Base-by-base conservation (phyloP, 2,888 invertebrate species). In the Dasysyrphus tricinctus region DNA sequence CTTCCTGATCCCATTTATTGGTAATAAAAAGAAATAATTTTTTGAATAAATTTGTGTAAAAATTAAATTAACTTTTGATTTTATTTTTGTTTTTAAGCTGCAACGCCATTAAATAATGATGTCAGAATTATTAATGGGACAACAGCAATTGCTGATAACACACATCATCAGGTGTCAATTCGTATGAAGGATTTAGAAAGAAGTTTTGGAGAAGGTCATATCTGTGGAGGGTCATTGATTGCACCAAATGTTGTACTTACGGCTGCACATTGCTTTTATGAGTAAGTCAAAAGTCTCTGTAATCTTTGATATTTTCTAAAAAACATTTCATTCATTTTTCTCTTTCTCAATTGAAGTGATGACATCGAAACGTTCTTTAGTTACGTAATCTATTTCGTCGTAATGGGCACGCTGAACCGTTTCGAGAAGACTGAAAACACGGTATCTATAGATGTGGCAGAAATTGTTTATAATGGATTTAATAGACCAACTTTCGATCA, bases 201-300 rank as follows among this genome's bases (percentile, higher is more conserved):
- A 44, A 90, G 88, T 80, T 92, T 89, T 79, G 92, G 92, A 9
- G 88, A 89, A 1, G 92, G 92, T 0, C 92, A 92, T 85, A 77
- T 91, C 8, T 92, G 92, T 49, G 92, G 92, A 6, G 92, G 91
- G 3, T 81, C 91, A 0, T 80, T 92, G 65, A 90, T 92, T 59
- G 79, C 88, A 3, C 76, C 88, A 8, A 90, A 89, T 81, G 89
- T 89, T 9, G 91, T 90, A 0, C 88, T 92, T 0, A 88, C 89
- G 2, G 92, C 92, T 0, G 91, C 92, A 0, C 92, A 92, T 88
- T 92, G 92, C 47, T 90, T 92, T 86, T 90, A 90, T n/a, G 88
- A 92, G 91, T 92, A 88, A 90, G 91, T 89, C n/a, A 16, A 37
- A 19, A 8, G 29, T 7, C 3, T 37, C 5, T 9, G 8, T 37